Conservation (phyloP, 2,888 invertebrate species). For the Prosopocoilus inquinatus region DNA sequence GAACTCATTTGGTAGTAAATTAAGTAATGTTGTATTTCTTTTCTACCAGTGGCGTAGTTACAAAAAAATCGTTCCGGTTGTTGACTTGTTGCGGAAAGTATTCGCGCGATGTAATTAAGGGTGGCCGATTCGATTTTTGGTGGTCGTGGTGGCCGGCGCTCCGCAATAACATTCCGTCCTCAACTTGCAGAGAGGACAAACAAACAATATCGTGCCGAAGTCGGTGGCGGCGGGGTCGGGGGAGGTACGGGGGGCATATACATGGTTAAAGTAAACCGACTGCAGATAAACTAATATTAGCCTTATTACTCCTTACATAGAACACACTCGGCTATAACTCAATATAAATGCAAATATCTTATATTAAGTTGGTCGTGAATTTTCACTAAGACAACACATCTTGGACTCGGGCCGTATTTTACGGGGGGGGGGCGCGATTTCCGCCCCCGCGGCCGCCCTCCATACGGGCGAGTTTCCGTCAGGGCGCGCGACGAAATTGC, state of each 20-base stretch:
- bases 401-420: constrained; percentile 34
- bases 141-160: too few relatives aligned
- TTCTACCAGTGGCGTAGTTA: too few relatives aligned
- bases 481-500: not conserved
- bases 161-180: too few relatives aligned
- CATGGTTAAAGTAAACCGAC: constrained; percentile 48
- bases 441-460: not conserved
- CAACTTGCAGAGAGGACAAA: not conserved
- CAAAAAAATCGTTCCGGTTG: too few relatives aligned
- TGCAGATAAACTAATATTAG: constrained; percentile 50
- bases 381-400: constrained; percentile 49
- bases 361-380: constrained; percentile 49
- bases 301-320: constrained; percentile 45
- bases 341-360: constrained; percentile 53
- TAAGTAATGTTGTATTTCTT: too few relatives aligned
- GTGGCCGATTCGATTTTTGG: too few relatives aligned
- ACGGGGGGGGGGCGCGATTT: constrained; percentile 13
- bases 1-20: too few relatives aligned
- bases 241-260: constrained; percentile 41
- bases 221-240: too few relatives aligned
- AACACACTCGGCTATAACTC: constrained; percentile 46
- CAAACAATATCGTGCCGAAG: not conserved
- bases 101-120: too few relatives aligned
- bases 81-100: too few relatives aligned
- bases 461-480: not conserved